Base-by-base conservation (phyloP, 2,888 invertebrate genomes). In the Tiliacea aurago region DNA sequence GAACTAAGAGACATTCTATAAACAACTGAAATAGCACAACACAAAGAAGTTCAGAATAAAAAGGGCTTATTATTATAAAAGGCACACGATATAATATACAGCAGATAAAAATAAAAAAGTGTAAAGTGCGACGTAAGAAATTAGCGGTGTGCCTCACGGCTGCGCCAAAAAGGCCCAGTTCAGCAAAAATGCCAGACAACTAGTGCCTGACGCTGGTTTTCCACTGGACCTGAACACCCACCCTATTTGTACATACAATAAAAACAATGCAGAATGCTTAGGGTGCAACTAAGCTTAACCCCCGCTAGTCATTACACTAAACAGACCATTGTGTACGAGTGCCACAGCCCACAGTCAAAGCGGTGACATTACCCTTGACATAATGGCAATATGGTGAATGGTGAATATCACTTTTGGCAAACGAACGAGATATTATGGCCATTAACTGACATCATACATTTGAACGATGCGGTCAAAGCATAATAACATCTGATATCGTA, bases 401-500 rank as follows among this genome's bases (percentile, higher is more conserved):
- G 49, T 45, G 65, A 73, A 70, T 81, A 81, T 58, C 63, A 69
- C 62, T 80, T 78, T 78, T 81, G 83, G 83, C 79, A 83, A 69
- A 66, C 45, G 28, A 69, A 66, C 79, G 58, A 66, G 64, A n/a
- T 28, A 66, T 78, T 73, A 69, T 55, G 45, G 28, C 58, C 66
- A n/a, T 74, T 73, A 55, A 78, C 73, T 66, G 66, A 69, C 45
- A 59, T 59, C 58, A 59, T 78, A 70, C 69, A 58, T 83, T 73
- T 51, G 67, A 78, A 83, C 66, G 75, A 75, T 65, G 53, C 67
- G 59, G 70, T 83, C 83, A 70, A 61, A 83, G 62, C 55, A 64
- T 70, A 47, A 58, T 79, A 79, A 69, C 47, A 51, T 81, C 59
- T 64, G 49, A 76, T 76, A 61, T 45, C 37, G 45, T 59, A n/a